These are phyloP conservation scores for Caenorhabditis elegans DNA, from an alignment of 1,140 invertebrate species.

Conservation along the genomic window DNA sequence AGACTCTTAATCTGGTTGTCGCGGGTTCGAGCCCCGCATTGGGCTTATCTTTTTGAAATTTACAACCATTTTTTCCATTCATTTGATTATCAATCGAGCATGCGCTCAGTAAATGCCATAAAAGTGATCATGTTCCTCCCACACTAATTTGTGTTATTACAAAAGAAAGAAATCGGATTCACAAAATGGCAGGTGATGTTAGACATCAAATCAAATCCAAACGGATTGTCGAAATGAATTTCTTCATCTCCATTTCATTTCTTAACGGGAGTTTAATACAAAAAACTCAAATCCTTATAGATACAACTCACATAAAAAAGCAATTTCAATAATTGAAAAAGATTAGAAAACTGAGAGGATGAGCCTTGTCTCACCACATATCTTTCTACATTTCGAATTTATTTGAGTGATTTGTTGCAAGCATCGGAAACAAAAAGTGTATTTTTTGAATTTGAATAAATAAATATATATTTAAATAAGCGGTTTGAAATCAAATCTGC, in stretches of 20 bases:
- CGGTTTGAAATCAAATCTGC: neutral
- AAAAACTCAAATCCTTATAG: neutral
- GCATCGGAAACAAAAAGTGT: neutral
- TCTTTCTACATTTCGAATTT: slow-evolving; percentile 3
- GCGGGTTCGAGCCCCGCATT: slow-evolving; percentile 18
- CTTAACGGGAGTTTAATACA: neutral
- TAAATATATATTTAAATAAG: no score
- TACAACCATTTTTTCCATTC: no score
- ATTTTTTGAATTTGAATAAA: neutral
- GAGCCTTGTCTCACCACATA: neutral
- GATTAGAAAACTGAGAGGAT: neutral
- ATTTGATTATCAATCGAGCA: no score
- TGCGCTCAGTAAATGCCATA: no score
- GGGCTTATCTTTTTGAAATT: no score
- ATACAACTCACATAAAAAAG: neutral
- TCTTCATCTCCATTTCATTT: slow-evolving; percentile 14
- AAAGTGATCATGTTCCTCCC: no score
- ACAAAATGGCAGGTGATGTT: neutral
- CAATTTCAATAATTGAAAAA: slow-evolving; percentile 30
- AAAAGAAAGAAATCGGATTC: neutral
- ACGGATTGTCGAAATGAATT: slow-evolving; percentile 6
- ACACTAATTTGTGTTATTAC: no score
- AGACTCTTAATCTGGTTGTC: slow-evolving; percentile 67
- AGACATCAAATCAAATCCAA: neutral
- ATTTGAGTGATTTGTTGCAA: neutral